Base-by-base conservation (phyloP, 1,140 invertebrate species). In the Sycophila sp. region DNA sequence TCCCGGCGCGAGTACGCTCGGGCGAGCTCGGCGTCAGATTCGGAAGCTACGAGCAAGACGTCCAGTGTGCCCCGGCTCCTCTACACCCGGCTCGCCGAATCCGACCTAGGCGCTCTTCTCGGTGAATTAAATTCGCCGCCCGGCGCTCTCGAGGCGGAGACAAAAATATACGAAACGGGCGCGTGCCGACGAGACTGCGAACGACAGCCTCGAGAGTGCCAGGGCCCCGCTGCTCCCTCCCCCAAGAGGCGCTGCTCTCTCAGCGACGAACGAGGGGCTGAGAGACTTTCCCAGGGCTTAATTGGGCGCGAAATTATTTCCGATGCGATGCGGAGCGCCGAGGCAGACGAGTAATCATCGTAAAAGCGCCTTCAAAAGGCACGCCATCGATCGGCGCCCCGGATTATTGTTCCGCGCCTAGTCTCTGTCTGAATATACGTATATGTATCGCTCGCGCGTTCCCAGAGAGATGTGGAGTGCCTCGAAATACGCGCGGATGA, bases 281-380 rank as follows among this genome's bases (percentile, higher is more conserved):
- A 75, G 72, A 76, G 75, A 63, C 76, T 83, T 83, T 82, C 80
- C 80, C 80, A 81, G 81, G 81, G 83, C 81, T 85, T 85, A 86
- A 86, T 85, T 86, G 85, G 82, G 82, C 82, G 82, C 78, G 80
- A 85, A 86, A 86, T 85, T 76, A 86, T 86, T 85, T 85, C 83
- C 83, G 80, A 85, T 85, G 83, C 80, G 81, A 80, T 81, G 82
- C 79, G 79, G 82, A n/a, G 10, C 19, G 7, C 17, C 78, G 80
- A 82, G 78, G 79, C 78, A 80, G 79, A 79, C 79, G 78, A 82
- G 78, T 85, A 84, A 85, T 85, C 84, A 85, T 75, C 78, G 80
- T 85, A 81, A 85, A 85, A 85, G 82, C 80, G 34, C 32, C 17
- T 38, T 36, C 42, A n/a, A 53, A 32, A 22, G 30, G 6, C 22